Evolutionary conservation across 1,140 invertebrate genomes (phyloP).

Genomic region (Stegodyphus mimosarum): DNA sequence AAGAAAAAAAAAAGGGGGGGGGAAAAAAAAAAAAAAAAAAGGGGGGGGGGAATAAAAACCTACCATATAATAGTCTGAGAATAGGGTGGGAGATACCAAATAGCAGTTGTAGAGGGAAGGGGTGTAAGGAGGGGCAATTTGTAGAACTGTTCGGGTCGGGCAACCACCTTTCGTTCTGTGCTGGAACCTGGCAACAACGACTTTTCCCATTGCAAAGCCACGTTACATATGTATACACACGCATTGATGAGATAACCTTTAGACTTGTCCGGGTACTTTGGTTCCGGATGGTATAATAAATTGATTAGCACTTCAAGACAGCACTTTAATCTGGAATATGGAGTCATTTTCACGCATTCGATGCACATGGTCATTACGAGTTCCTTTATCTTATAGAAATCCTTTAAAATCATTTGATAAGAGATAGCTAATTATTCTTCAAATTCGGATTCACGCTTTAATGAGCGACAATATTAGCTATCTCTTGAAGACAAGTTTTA

Average conservation of each 20-base stretch:
- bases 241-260: not conserved
- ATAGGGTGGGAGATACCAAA: constrained; percentile 13
- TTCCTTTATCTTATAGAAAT: too few relatives aligned
- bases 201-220: not conserved
- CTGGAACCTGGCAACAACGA: constrained; percentile 21
- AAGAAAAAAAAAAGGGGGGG: not conserved
- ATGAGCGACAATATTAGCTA: too few relatives aligned
- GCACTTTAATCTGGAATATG: too few relatives aligned
- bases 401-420: too few relatives aligned
- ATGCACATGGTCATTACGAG: too few relatives aligned
- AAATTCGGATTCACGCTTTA: too few relatives aligned
- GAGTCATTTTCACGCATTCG: too few relatives aligned
- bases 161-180: constrained; percentile 31
- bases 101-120: not conserved
- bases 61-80: constrained; percentile 41
- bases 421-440: too few relatives aligned
- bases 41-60: not conserved
- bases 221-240: not conserved
- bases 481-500: too few relatives aligned
- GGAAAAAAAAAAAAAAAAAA: not conserved
- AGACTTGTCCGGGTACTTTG: not conserved
- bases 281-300: too few relatives aligned
- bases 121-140: constrained; percentile 46
- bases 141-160: constrained; percentile 31
- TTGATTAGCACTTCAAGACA: too few relatives aligned